A percentile compares a stretch with the other conserved stretches of the same genome.
phyloP scores from a whole-genome alignment of 2,113 vertebrate genomes.

The Shinisaurus crocodilurus region DNA sequence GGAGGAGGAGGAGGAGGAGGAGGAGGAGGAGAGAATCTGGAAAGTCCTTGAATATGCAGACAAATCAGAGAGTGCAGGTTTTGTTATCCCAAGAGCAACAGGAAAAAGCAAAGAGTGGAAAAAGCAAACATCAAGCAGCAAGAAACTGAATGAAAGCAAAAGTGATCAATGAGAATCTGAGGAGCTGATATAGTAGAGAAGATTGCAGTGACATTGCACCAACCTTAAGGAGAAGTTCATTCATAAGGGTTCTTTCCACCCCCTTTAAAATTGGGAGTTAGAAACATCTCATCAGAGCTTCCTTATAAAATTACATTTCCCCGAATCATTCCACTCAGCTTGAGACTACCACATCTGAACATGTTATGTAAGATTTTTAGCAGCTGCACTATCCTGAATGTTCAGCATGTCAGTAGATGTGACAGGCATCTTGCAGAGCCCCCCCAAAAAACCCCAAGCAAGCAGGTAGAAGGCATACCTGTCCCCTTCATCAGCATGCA shows the following conservation, averaged over 20 bases:
- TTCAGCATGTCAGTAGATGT: conserved; percentile 6
- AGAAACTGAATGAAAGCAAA: conserved; percentile 6
- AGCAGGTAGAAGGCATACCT: background rate
- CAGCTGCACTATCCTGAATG: background rate
- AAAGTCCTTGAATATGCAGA: background rate
- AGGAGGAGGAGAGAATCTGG: background rate
- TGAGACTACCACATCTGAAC: background rate
- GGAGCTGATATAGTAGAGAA: background rate
- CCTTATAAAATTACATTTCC: background rate
- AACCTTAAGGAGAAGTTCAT: background rate
- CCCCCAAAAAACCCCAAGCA: background rate
- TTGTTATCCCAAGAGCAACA: conserved; percentile 1
- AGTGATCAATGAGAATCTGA: background rate
- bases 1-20: no score
- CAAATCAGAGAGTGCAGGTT: background rate
- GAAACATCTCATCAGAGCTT: background rate
- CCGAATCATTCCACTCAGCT: background rate
- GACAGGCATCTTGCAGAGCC: background rate
- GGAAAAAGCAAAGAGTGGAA: background rate
- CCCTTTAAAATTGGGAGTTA: background rate
- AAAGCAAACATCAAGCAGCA: background rate
- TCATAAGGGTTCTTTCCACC: background rate
- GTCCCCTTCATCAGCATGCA: conserved; percentile 21
- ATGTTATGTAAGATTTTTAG: conserved; percentile 19
- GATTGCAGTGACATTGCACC: background rate